Evolutionary conservation across 2,888 invertebrate species (phyloP), one percentile per base, ranked within the genome.

Genomic region (Adela reaumurella): DNA sequence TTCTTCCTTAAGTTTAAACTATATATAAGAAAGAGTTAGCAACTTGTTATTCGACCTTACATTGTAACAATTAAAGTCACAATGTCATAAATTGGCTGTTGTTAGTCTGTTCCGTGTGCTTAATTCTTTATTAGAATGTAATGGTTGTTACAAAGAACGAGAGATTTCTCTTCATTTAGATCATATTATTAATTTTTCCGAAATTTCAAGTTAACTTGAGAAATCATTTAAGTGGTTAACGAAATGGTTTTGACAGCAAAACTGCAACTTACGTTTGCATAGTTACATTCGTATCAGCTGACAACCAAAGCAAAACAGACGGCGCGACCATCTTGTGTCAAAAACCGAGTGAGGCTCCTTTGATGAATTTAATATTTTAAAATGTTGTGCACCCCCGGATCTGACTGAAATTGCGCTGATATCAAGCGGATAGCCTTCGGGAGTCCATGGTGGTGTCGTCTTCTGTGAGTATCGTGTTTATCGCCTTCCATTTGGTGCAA

Each of bases 271-370:
- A 14, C 3, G 35, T 14, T 4, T 35, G 35, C 35, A 3, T 8
- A 35, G 35, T 14, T 14, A 11, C 14, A 14, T 68, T 72, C 71
- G 73, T 80, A 80, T 80, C 80, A 80, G 80, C 80, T 80, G 80
- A 80, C 80, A 79, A 76, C 69, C 80, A 80, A 80, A 80, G 79
- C 80, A 80, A 79, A 80, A 80, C 80, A 80, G 79, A 79, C 77
- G 78, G 80, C 74, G 78, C 80, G 73, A 80, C 79, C 80, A 79
- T 80, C 79, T 80, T 80, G 80, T 80, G 80, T 80, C 80, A 80
- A 78, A 68, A 77, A 70, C 70, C 68, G 73, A 69, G 71, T 70
- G n/a, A n/a, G n/a, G n/a, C n/a, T n/a, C n/a, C n/a, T n/a, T n/a
- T n/a, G n/a, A n/a, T 74, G 73, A 77, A 76, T 77, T 74, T 76